Base-by-base conservation (phyloP, 2,888 invertebrate genomes). In the Protonemura montana region DNA sequence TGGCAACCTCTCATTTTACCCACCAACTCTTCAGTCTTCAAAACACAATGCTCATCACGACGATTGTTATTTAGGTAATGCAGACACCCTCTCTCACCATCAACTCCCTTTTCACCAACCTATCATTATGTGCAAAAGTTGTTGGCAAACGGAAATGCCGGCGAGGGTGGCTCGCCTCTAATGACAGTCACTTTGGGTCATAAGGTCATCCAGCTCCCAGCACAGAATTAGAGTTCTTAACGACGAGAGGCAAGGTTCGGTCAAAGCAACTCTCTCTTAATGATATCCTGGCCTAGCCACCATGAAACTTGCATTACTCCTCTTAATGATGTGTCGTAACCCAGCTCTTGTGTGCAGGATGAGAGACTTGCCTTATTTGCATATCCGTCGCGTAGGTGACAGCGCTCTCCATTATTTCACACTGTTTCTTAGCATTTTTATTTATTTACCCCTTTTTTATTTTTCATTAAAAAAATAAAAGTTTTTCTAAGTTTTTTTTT, bases 121-220 rank as follows among this genome's bases (percentile, higher is more conserved):
- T 59, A 59, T 59, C 21, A 59, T 59, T 59, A 59, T 21, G 59
- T 21, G 59, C 21, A 1, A 59, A 59, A 59, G 59, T 59, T 59
- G 59, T 59, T 59, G 59, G 59, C 16, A 59, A 35, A 35, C 35
- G 35, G 35, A 6, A 10, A 35, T 13, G 21, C 16, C 3, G 59
- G 3, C 13, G 59, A 21, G 13, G 59, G 59, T 16, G 59, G 59
- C 59, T 59, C n/a, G n/a, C n/a, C n/a, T 59, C 59, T 59, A 59
- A 59, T 59, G 59, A 59, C 59, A 59, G 59, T 59, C 59, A 59
- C 59, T 59, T 59, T 59, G 59, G 59, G 59, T 59, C 59, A 59
- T 59, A 59, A 59, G 59, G 59, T 59, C 59, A 59, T 10, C 59
- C 13, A 13, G 59, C 16, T 21, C 59, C 21, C 59, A 2, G 59